phyloP scores from a whole-genome alignment of 2,888 invertebrate genomes.

The Idaea dimidiata region DNA sequence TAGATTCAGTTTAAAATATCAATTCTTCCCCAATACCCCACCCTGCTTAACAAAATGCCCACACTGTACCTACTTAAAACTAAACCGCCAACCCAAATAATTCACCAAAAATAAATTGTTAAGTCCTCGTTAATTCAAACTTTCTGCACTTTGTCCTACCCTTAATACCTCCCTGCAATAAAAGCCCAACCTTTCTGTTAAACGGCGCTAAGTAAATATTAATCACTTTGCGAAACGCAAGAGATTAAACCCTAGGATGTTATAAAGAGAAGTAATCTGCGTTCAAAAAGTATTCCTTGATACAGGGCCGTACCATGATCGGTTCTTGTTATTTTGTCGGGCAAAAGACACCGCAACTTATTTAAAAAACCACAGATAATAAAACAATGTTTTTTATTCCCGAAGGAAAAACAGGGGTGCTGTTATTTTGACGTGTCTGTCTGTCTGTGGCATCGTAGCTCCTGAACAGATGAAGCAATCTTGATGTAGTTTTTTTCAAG shows the following conservation, averaged over 20 bases:
- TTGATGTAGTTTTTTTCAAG: too few species aligned
- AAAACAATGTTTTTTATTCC: too few species aligned
- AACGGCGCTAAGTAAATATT: slow-evolving; percentile 15
- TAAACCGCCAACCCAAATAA: neutral
- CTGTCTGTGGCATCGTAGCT: too few species aligned
- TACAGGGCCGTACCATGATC: too few species aligned
- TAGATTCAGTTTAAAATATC: neutral
- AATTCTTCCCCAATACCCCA: neutral
- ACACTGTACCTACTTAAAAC: neutral
- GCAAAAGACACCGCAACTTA: too few species aligned
- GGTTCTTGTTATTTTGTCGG: too few species aligned
- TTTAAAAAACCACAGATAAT: too few species aligned
- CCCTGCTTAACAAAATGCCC: neutral
- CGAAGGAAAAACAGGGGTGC: too few species aligned
- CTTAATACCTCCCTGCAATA: neutral
- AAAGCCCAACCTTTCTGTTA: slow-evolving; percentile 1
- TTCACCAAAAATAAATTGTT: neutral
- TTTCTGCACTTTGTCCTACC: neutral
- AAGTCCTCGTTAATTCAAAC: slow-evolving; percentile 1
- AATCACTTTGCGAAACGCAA: slow-evolving; percentile 17
- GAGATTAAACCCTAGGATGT: slow-evolving; percentile 28
- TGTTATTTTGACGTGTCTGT: too few species aligned
- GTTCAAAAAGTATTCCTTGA: slow-evolving; percentile 20
- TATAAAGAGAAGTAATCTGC: slow-evolving; percentile 43
- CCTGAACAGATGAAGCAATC: too few species aligned